Percentiles rank a stretch among this genome's conserved stretches.
Conservation (phyloP, 2,113 vertebrate genomes). For the Lota lota region DNA sequence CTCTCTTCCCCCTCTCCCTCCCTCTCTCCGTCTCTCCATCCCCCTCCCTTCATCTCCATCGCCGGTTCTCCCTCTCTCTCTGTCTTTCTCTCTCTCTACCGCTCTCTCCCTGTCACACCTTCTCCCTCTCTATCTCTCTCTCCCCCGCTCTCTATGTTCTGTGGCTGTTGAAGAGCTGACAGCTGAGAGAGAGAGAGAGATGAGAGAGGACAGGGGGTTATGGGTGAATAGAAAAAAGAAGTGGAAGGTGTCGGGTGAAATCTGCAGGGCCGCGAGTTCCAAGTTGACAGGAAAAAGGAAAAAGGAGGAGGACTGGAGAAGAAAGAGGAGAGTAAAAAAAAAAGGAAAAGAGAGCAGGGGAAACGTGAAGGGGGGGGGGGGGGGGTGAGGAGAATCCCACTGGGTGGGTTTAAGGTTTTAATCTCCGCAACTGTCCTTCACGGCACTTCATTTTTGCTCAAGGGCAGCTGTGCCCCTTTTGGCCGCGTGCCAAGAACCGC, state of each 20-base stretch:
- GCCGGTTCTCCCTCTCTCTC: not conserved
- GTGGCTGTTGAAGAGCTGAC: not conserved
- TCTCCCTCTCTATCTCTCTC: conserved; percentile 7
- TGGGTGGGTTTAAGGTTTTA: not conserved
- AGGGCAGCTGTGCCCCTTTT: too few relatives aligned
- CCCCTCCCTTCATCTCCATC: too few relatives aligned
- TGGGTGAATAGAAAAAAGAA: not conserved
- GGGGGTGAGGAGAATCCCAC: not conserved
- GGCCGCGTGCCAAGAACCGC: too few relatives aligned
- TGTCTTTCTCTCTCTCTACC: too few relatives aligned
- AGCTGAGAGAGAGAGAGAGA: not conserved
- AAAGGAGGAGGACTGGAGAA: not conserved
- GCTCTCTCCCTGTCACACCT: not conserved
- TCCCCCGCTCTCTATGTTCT: conserved; percentile 20
- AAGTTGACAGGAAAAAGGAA: conserved; percentile 42
- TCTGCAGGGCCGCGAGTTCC: conserved; percentile 25
- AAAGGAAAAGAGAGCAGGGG: not conserved
- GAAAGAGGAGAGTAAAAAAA: not conserved
- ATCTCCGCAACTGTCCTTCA: not conserved
- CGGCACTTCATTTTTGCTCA: not conserved
- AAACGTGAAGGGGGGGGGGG: not conserved
- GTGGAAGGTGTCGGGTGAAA: conserved; percentile 33
- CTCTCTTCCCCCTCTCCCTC: too few relatives aligned
- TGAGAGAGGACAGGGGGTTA: conserved; percentile 4
- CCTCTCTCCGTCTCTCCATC: conserved; percentile 19